A percentile compares a stretch with the other conserved stretches of the same genome.
Conservation (phyloP, 2,113 vertebrate genomes). For the Seriola rivoliana region DNA sequence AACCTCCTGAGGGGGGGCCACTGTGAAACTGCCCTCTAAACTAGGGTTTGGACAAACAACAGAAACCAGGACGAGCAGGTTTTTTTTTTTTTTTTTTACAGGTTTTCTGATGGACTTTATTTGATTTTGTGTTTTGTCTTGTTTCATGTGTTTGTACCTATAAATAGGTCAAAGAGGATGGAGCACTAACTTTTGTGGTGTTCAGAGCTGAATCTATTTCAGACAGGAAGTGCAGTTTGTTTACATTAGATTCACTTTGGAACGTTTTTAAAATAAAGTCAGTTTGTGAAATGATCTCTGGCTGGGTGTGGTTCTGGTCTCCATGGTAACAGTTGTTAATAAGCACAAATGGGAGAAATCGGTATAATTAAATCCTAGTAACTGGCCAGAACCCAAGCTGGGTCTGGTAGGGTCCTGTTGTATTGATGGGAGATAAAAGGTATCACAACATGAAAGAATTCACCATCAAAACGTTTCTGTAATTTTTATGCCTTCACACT, state of each 20-base stretch:
- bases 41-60: neutral
- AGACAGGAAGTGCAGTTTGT: slow-evolving; percentile 28
- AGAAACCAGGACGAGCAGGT: neutral
- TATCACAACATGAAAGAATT: too few relatives aligned
- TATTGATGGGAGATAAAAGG: too few relatives aligned
- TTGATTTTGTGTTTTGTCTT: slow-evolving; percentile 27
- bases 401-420: too few relatives aligned
- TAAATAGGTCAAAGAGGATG: neutral
- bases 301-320: neutral
- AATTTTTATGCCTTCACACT: too few relatives aligned
- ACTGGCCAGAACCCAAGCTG: too few relatives aligned
- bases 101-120: slow-evolving; percentile 10
- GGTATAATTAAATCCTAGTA: too few relatives aligned
- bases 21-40: neutral
- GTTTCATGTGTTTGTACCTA: slow-evolving; percentile 19
- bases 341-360: too few relatives aligned
- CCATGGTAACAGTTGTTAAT: too few relatives aligned
- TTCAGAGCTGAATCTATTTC: slow-evolving; percentile 28
- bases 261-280: slow-evolving; percentile 33
- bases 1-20: neutral
- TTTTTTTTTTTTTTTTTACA: neutral
- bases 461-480: too few relatives aligned
- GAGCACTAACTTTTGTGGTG: slow-evolving; percentile 16
- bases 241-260: slow-evolving; percentile 40
- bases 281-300: slow-evolving; percentile 5